phyloP scores from a whole-genome alignment of 2,113 vertebrate genomes.

The Ctenodactylus gundi region DNA sequence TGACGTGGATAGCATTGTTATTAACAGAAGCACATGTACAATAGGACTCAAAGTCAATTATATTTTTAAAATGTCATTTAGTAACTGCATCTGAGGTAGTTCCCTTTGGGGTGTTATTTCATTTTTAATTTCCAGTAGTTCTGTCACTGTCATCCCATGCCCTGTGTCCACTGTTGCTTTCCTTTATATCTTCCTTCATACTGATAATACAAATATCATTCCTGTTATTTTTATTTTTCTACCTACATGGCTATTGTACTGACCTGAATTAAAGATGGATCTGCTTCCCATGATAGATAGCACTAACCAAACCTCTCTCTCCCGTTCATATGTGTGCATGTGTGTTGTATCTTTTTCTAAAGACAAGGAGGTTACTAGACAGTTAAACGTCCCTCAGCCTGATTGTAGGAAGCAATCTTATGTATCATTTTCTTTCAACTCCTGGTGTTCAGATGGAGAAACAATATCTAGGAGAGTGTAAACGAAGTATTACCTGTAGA shows the following conservation, averaged over 20 bases:
- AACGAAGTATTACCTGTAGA: not conserved
- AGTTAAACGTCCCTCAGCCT: not conserved
- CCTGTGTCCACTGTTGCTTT: not conserved
- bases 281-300: not conserved
- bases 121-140: not conserved
- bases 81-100: not conserved
- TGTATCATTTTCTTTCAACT: not conserved
- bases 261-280: not conserved
- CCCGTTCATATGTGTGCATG: not conserved
- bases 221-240: not conserved
- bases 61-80: not conserved
- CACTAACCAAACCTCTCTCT: not conserved
- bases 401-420: not conserved
- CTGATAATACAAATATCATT: not conserved
- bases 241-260: not conserved
- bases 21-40: not conserved
- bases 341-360: not conserved
- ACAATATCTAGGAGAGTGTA: not conserved
- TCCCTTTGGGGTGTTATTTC: not conserved
- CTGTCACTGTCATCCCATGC: not conserved
- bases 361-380: not conserved
- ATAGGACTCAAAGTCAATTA: slow-evolving; percentile 7
- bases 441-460: not conserved
- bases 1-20: not conserved
- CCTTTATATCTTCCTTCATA: not conserved